Conservation (phyloP, 2,113 vertebrate species). For the Toxostoma redivivum region DNA sequence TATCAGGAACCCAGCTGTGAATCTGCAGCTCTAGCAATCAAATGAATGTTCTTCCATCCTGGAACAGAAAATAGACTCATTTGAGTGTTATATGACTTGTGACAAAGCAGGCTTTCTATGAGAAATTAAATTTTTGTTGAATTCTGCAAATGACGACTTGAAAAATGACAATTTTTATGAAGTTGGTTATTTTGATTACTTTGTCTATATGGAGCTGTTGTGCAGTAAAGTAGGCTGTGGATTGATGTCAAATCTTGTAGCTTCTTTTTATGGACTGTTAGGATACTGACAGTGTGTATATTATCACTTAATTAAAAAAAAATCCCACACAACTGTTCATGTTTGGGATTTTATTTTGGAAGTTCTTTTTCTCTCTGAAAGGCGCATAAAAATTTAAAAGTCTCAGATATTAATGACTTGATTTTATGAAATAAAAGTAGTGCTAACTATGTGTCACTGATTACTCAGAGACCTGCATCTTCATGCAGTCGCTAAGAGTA, state of each 20-base stretch:
- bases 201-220: neutral
- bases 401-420: neutral
- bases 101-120: neutral
- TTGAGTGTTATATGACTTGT: neutral
- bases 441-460: neutral
- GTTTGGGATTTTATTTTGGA: neutral
- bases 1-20: neutral
- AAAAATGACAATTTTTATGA: neutral
- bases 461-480: neutral
- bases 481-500: neutral
- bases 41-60: neutral
- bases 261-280: neutral
- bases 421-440: neutral
- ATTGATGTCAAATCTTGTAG: neutral
- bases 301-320: neutral
- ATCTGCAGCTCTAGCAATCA: neutral
- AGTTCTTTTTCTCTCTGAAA: neutral
- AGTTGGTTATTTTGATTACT: neutral
- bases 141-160: neutral
- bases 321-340: neutral
- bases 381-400: neutral
- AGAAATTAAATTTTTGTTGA: neutral
- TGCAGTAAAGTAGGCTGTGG: neutral
- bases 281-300: neutral
- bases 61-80: neutral